Conservation (phyloP, 2,888 invertebrate genomes). For the Drosophila kokeensis region DNA sequence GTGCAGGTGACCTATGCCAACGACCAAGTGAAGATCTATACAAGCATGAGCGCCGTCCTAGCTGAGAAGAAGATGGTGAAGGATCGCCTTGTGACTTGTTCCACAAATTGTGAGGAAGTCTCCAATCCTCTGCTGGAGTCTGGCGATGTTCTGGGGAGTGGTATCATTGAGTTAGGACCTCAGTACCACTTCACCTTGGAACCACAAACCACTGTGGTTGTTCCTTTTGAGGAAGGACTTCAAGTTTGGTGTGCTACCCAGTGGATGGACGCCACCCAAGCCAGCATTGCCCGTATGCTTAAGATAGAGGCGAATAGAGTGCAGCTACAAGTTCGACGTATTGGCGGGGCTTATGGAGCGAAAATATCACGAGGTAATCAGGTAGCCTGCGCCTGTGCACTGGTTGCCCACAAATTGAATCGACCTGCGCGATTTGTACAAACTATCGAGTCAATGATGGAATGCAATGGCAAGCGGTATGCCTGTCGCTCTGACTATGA, state of each 20-base stretch:
- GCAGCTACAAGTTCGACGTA: conserved; percentile 89
- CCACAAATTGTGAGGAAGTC: conserved; percentile 20
- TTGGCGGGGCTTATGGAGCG: conserved; percentile 93
- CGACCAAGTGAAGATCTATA: conserved; percentile 69
- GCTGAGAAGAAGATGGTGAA: conserved; percentile 51
- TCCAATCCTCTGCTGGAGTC: conserved; percentile 17
- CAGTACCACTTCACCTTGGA: conserved; percentile 93
- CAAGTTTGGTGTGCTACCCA: conserved; percentile 89
- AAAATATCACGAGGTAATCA: conserved; percentile 89
- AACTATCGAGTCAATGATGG: conserved; percentile 90
- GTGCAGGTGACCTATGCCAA: conserved; percentile 86
- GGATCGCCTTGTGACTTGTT: conserved; percentile 56
- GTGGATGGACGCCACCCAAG: conserved; percentile 88
- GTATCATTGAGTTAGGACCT: conserved; percentile 86
- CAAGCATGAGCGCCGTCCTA: conserved; percentile 86
- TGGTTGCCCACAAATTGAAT: conserved; percentile 87
- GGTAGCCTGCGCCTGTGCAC: conserved; percentile 88
- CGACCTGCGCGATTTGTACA: conserved; percentile 90
- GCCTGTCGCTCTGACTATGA: conserved; percentile 88
- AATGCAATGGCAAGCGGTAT: conserved; percentile 88
- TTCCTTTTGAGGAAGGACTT: conserved; percentile 90
- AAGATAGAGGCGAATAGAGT: conserved; percentile 88
- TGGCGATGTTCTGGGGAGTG: conserved; percentile 80
- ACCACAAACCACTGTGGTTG: conserved; percentile 88
- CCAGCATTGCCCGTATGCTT: conserved; percentile 86